These are phyloP conservation scores for Drosophila dives DNA, from an alignment of 2,888 invertebrate genomes.

Conservation along the genomic window DNA sequence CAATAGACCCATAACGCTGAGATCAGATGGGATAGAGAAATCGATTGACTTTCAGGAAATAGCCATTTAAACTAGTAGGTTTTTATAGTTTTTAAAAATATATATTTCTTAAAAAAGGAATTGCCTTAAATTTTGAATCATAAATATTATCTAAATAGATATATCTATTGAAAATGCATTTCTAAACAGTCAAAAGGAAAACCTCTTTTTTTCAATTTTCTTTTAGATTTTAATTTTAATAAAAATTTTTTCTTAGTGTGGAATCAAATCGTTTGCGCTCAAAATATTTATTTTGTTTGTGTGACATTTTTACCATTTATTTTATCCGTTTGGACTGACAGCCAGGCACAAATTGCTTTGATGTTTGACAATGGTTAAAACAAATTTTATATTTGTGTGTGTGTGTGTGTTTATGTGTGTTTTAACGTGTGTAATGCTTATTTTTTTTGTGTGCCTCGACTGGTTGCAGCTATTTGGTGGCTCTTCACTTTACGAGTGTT, in stretches of 20 bases:
- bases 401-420: not conserved
- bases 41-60: not conserved
- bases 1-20: not conserved
- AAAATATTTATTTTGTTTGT: conserved; percentile 50
- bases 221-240: not conserved
- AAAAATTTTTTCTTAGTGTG: not conserved
- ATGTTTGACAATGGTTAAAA: conserved; percentile 77
- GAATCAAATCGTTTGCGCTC: conserved; percentile 27
- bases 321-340: conserved; percentile 43
- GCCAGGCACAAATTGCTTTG: conserved; percentile 70
- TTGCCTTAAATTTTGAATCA: no score
- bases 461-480: conserved; percentile 17
- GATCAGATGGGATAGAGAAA: not conserved
- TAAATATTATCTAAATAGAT: no score
- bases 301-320: conserved; percentile 74
- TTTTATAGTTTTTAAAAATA: not conserved
- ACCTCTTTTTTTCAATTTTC: no score
- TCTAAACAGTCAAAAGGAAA: no score
- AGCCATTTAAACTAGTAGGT: not conserved
- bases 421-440: conserved; percentile 10
- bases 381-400: conserved; percentile 49
- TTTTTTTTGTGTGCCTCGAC: conserved; percentile 5
- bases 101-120: not conserved
- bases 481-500: conserved; percentile 30
- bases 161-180: no score